Base-by-base conservation (phyloP, 2,888 invertebrate species). In the Rotaria macrura region DNA sequence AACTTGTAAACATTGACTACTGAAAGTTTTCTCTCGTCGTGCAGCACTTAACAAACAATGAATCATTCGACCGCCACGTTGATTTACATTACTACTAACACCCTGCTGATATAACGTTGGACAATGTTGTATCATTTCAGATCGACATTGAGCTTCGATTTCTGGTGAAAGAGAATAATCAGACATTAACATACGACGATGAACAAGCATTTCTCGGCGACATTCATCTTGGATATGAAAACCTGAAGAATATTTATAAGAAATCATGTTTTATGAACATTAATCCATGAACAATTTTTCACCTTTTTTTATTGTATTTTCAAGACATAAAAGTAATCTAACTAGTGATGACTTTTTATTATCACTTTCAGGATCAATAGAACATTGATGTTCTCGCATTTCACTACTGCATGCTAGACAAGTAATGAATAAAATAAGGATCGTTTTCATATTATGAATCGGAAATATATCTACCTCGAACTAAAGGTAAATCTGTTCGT, bases 21-120 rank as follows among this genome's bases (percentile, higher is more conserved):
- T 83, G 57, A 52, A 85, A 93, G 93, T 38, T 79, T 85, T 49
- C 74, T 85, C 85, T 55, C 87, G 87, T 88, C 94, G 93, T 1
- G 95, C 94, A 90, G 95, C 94, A 72, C 95, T 94, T 95, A 98
- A 95, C 79, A 99, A 92, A 90, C 98, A 99, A 90, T 98, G 97
- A 88, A 99, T 94, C 0, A 97, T 97, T 89, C 94, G 94, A 0
- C 95, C 96, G 7, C 95, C 95, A 85, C 93, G 92, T 90, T 95
- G 94, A 86, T 91, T 88, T 83, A 88, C 93, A 92, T 90, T 96
- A 96, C 88, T 43, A 25, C 79, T 43, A 10, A n/a, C 40, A 12
- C 43, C 43, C 25, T 79, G 43, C 14, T 25, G 25, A 23, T 25
- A 12, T n/a, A 79, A 79, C 14, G 43, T n/a, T 93, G 94, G 85